Evolutionary conservation across 2,888 invertebrate species (phyloP), one percentile per base, ranked within the genome.

Genomic region (Rhogogaster chlorosoma): DNA sequence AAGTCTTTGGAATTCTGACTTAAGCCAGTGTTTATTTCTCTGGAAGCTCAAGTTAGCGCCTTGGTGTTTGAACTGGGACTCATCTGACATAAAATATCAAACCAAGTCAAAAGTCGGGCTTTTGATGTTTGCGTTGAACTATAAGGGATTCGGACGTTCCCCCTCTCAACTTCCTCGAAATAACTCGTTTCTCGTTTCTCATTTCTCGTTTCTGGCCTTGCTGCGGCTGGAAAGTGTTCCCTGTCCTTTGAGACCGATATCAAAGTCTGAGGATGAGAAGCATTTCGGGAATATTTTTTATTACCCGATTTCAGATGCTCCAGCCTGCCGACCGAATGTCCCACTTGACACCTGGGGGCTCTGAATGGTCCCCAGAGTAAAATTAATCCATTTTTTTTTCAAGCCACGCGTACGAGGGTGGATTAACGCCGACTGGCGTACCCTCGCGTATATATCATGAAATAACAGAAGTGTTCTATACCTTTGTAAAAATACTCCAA

Each of bases 21-120:
- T 38, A 36, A n/a, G 61, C 32, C 36, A 80, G 29, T 80, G 78
- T 80, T 80, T 80, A 49, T 61, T 61, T 80, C 2, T 36, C 57
- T 61, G 57, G 36, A 57, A 61, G 61, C 36, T 22, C 22, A 29
- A 36, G 80, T 80, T 61, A 80, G 38, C 57, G 80, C 61, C 22
- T 36, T 12, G 61, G n/a, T 22, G 80, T 80, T 80, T 10, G 32
- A 75, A 38, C 75, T 18, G 71, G 70, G 57, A 45, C 64, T 75
- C 42, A 26, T 84, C 29, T 38, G 75, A 84, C 71, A 26, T 85
- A 70, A 85, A 85, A 85, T 83, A 85, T 85, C 38, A 85, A 83
- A 67, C 70, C 53, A 49, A 45, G 71, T 45, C 67, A 71, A 85
- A 82, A 82, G 57, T 38, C 70, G 70, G 10, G 36, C 73, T 49